Base-by-base conservation (phyloP, 2,797 vertebrate species). In the Melanotaenia maccullochi region DNA sequence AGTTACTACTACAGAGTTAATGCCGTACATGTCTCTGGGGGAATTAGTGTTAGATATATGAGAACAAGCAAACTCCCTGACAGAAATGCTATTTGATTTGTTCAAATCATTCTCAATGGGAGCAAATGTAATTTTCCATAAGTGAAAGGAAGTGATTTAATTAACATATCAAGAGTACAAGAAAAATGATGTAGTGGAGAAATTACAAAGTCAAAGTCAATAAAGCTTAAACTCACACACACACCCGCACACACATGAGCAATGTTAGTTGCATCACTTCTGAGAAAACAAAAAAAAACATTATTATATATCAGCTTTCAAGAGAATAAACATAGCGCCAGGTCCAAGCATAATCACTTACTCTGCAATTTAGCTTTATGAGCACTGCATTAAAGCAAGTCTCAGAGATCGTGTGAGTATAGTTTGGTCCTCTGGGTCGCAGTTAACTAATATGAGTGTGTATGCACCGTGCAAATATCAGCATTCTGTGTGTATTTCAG, bases 81-180 rank as follows among this genome's bases (percentile, higher is more conserved):
- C 13, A 40, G 22, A 52, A 12, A 24, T 25, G 13, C n/a, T 5
- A 25, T 11, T 22, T 78, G 73, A 76, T 86, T 88, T 82, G 79
- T 83, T 80, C 67, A 73, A 71, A 65, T 54, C 18, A 47, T 47
- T 47, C 18, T 20, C 44, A 47, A n/a, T 47, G 18, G 44, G 18
- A 47, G 18, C 6, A 8, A 47, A n/a, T 47, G 44, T 47, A n/a
- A 47, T 54, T 54, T 54, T 52, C 22, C 24, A 22, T 12, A 54
- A 25, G 51, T 25, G 51, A 54, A 25, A 14, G 24, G 51, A 54
- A 25, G 9, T 28, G 24, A 25, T 28, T 25, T 54, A 5, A 52
- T 24, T 24, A 54, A 25, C 44, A 47, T 47, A 25, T 54, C 22
- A 24, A 9, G 9, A 51, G 11, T 51, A 51, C 49, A 51, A 24